Conservation (phyloP, 2,797 vertebrate species). For the Rachycentron canadum region DNA sequence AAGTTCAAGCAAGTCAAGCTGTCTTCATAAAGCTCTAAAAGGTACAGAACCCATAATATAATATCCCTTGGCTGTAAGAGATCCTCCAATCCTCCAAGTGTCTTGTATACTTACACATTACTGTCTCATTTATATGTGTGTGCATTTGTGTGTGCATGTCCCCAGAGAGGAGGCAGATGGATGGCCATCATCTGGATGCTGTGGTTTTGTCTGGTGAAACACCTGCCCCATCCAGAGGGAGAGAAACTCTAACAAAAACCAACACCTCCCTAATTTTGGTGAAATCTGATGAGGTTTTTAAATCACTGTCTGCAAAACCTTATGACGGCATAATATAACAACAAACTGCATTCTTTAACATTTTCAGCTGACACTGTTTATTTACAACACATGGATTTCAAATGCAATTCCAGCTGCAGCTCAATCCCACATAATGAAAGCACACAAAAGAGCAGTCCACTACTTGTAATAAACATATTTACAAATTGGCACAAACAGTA, state of each 20-base stretch:
- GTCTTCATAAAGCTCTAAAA: not conserved
- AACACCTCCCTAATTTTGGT: not conserved
- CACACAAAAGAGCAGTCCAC: not conserved
- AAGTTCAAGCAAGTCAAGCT: too few species aligned
- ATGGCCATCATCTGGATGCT: conserved; percentile 77
- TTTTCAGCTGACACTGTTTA: not conserved
- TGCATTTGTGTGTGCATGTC: conserved; percentile 56
- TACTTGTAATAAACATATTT: conserved; percentile 23
- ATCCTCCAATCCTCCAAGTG: too few species aligned
- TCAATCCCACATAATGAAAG: not conserved
- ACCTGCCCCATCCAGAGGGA: conserved; percentile 89
- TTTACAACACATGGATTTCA: not conserved
- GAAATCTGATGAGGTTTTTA: not conserved
- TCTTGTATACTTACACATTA: not conserved
- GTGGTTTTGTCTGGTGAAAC: conserved; percentile 91
- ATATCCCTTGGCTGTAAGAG: not conserved
- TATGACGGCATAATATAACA: not conserved
- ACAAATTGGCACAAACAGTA: conserved; percentile 74
- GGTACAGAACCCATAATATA: not conserved
- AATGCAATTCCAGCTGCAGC: not conserved
- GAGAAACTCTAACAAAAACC: conserved; percentile 33
- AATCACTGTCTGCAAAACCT: not conserved
- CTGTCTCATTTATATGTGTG: conserved; percentile 13
- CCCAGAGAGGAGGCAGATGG: conserved; percentile 90
- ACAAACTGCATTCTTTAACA: not conserved